These are phyloP conservation scores for Noturus placidus DNA, from an alignment of 2,113 vertebrate species.

Conservation along the genomic window DNA sequence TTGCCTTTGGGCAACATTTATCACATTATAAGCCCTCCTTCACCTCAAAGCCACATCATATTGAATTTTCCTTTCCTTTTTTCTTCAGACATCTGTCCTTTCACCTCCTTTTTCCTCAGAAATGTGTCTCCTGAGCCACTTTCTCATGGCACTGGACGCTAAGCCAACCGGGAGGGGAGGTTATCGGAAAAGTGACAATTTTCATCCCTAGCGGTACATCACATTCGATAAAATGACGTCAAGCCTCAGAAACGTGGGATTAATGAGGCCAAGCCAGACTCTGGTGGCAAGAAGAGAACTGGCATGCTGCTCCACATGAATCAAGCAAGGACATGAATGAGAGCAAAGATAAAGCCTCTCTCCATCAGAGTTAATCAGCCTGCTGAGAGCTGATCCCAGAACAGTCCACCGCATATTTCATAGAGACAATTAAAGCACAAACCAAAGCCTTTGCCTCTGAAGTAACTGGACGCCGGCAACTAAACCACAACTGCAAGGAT, in stretches of 20 bases:
- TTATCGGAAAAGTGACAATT: constrained; percentile 31
- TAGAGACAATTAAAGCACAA: constrained; percentile 70
- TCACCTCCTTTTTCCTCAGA: constrained; percentile 7
- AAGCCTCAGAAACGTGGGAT: constrained; percentile 41
- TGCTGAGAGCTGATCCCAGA: constrained; percentile 52
- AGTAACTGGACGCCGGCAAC: constrained; percentile 40
- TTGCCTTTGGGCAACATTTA: constrained; percentile 31
- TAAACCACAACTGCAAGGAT: constrained; percentile 54
- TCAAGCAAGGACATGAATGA: constrained; percentile 9
- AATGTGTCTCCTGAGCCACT: constrained; percentile 8
- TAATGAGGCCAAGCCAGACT: constrained; percentile 45
- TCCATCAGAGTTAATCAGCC: constrained; percentile 50
- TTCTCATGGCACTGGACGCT: constrained; percentile 14
- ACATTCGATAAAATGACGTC: constrained; percentile 47
- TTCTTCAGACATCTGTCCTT: constrained; percentile 32
- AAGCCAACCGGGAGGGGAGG: constrained; percentile 28
- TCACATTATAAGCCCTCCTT: constrained; percentile 29
- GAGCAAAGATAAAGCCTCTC: constrained; percentile 33
- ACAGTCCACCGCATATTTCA: constrained; percentile 62
- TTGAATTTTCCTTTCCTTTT: constrained; percentile 1
- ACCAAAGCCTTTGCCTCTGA: constrained; percentile 59
- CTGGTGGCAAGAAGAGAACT: constrained; percentile 44
- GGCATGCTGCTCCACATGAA: constrained; percentile 21
- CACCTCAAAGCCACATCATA: constrained; percentile 11
- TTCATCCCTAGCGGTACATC: constrained; percentile 49